These are phyloP conservation scores for Nomada ferruginata DNA, from an alignment of 2,888 invertebrate species.

Conservation along the genomic window DNA sequence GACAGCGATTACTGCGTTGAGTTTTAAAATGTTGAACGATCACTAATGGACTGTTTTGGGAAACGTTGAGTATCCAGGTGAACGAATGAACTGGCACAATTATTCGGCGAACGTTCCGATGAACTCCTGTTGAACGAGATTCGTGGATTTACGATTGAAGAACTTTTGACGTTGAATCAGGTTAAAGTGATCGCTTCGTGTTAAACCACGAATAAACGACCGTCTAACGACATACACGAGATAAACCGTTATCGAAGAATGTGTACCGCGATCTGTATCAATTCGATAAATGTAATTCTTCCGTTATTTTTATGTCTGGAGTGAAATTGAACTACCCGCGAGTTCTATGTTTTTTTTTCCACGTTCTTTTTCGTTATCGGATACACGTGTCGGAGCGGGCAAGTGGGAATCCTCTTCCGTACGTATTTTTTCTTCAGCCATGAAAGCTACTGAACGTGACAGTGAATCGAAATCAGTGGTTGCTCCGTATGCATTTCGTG, in stretches of 20 bases:
- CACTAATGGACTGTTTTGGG: neutral
- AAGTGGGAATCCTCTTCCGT: neutral
- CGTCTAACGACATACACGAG: constrained; percentile 32
- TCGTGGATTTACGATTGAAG: neutral
- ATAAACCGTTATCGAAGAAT: constrained; percentile 57
- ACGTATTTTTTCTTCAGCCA: neutral
- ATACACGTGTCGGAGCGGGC: constrained; percentile 11
- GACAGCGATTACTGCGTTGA: neutral
- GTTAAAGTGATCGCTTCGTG: constrained; percentile 9
- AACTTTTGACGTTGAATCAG: constrained; percentile 18
- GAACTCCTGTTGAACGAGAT: neutral
- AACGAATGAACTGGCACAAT: constrained; percentile 17
- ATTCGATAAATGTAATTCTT: constrained; percentile 56
- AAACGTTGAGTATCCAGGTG: constrained; percentile 12
- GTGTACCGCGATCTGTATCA: constrained; percentile 59
- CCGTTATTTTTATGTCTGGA: constrained; percentile 40
- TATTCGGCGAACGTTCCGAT: neutral
- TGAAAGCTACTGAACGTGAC: neutral
- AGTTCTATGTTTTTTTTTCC: constrained; percentile 13
- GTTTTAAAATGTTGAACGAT: constrained; percentile 5
- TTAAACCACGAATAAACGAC: constrained; percentile 25
- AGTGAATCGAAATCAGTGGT: constrained; percentile 21
- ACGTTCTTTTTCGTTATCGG: constrained; percentile 24
- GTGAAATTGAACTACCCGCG: constrained; percentile 27
- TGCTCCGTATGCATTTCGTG: constrained; percentile 18